These are phyloP conservation scores for Ceratotherium simum DNA, from an alignment of 2,113 vertebrate genomes.

Conservation along the genomic window DNA sequence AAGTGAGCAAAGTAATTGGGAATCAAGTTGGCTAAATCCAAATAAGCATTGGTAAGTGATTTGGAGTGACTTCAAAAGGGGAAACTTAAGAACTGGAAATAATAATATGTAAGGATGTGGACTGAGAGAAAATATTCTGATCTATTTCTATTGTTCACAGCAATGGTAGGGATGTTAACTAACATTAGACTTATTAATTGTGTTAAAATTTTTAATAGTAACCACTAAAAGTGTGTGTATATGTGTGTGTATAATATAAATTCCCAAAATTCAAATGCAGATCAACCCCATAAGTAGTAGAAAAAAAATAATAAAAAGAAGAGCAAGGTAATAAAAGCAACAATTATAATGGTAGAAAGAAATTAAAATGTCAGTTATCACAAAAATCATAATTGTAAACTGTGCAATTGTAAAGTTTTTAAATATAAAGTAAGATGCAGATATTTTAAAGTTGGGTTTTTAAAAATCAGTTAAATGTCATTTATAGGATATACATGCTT, in stretches of 20 bases:
- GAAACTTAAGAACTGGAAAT: background rate
- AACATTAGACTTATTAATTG: background rate
- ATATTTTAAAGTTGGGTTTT: background rate
- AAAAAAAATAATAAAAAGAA: background rate
- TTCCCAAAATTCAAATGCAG: background rate
- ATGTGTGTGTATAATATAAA: background rate
- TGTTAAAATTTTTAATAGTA: background rate
- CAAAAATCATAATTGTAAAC: background rate
- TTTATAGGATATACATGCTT: background rate
- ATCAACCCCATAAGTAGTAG: background rate
- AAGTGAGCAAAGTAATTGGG: background rate
- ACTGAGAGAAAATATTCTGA: background rate
- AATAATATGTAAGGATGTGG: background rate
- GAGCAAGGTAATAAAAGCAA: background rate
- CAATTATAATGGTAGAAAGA: background rate
- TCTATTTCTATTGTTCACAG: background rate
- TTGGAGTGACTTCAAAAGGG: background rate
- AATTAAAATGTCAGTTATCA: background rate
- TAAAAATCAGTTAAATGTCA: background rate
- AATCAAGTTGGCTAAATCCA: background rate
- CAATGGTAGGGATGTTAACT: background rate
- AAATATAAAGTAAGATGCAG: background rate
- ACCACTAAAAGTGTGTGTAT: background rate
- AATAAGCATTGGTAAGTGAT: background rate
- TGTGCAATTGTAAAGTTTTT: background rate